Evolutionary conservation across 2,888 invertebrate genomes (phyloP), one percentile per base, ranked within the genome.

Genomic region (Aromia moschata): DNA sequence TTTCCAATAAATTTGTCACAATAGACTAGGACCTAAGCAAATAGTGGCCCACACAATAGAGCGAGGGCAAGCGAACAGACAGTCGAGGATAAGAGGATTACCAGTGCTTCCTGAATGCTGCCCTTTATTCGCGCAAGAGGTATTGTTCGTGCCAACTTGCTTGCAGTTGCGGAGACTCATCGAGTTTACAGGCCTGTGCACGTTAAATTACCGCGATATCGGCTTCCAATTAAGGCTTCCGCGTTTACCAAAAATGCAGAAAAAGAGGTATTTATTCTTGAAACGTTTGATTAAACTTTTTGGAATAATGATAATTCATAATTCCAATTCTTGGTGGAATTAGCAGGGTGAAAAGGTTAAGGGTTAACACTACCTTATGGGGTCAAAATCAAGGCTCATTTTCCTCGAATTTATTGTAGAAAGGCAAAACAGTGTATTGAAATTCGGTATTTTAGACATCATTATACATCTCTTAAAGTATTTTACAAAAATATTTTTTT

Each of bases 81-180:
- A 56, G 62, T 43, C 45, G 40, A 25, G 62, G 56, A 62, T 58
- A 62, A 62, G 58, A 47, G 56, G 58, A 62, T 62, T 62, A 58
- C 52, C 37, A 30, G 43, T 54, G 56, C 54, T 56, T 62, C 56
- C 62, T 56, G 56, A 56, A 57, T 57, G 46, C 51, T 51, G 46
- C 45, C 52, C 60, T 57, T 60, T 63, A 63, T 57, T 60, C 63
- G 45, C 36, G 38, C 15, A 10, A 20, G 30, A 63, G 63, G 63
- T 63, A 63, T 63, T 63, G 63, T 63, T 60, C 51, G 43, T 43
- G 57, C 59, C 46, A 63, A 63, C 60, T 63, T 55, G 60, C 52
- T 33, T 54, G 54, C 63, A 60, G 60, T 63, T 57, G 53, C 57
- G 33, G 55, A 57, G 56, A 45, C 54, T 25, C 41, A 43, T 53